A percentile compares a stretch with the other conserved stretches of the same genome.
phyloP scores from a whole-genome alignment of 2,113 vertebrate genomes.

The Zosterops japonicus region DNA sequence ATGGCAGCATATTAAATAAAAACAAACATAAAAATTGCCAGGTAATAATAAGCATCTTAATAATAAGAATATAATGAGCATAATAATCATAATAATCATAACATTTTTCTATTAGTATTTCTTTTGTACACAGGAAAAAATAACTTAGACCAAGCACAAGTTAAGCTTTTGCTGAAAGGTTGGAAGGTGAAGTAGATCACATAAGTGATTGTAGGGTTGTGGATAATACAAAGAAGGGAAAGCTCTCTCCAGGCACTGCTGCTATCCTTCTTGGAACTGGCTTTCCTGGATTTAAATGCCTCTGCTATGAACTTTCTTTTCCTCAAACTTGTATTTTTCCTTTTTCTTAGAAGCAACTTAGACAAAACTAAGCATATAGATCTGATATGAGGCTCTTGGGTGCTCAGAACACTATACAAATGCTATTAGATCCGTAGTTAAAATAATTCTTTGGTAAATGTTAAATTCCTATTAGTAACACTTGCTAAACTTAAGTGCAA shows the following conservation, averaged over 20 bases:
- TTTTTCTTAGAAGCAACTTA: slow-evolving; percentile 14
- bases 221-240: not conserved
- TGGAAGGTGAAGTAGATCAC: not conserved
- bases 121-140: not conserved
- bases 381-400: slow-evolving; percentile 31
- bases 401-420: slow-evolving; percentile 46
- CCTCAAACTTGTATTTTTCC: not conserved
- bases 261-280: not conserved
- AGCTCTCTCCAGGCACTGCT: not conserved
- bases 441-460: slow-evolving; percentile 73
- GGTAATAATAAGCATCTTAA: not conserved
- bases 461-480: slow-evolving; percentile 76
- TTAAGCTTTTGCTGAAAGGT: not conserved
- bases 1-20: not conserved
- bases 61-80: not conserved
- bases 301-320: not conserved
- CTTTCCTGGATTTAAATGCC: not conserved
- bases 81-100: not conserved
- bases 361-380: slow-evolving; percentile 45
- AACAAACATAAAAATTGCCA: not conserved
- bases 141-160: not conserved
- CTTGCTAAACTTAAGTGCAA: slow-evolving; percentile 69
- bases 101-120: not conserved
- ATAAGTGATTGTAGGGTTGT: not conserved
- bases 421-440: slow-evolving; percentile 57